Evolutionary conservation across 2,888 invertebrate species (phyloP), one percentile per base, ranked within the genome.

Genomic region (Allophyes oxyacanthae): DNA sequence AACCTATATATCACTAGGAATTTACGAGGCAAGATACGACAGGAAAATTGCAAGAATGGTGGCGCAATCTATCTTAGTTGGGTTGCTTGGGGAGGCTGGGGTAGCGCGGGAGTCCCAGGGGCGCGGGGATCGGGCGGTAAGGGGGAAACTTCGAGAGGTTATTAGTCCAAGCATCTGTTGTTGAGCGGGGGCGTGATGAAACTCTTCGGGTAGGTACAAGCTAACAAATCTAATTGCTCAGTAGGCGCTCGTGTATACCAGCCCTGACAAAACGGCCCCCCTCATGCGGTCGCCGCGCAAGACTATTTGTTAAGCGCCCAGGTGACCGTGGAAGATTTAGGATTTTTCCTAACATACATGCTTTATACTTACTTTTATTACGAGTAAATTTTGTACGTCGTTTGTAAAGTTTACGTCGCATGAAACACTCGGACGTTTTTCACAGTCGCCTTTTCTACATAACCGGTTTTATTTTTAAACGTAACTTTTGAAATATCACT

Each of bases 21-120:
- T 97, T 97, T 97, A 97, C 96, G 96, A 96, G 95, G 96, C 95
- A 96, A 96, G 96, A 96, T 97, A 97, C 97, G 97, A 97, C 97
- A 97, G 97, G 96, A 97, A 97, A 97, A 97, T 97, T 97, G 97
- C 97, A 97, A 97, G 97, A 97, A 97, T 97, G 97, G 96, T 96
- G 96, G 96, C 95, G 96, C 96, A 96, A 97, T 97, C 97, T 97
- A 97, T 97, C 97, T 97, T 96, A 95, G 96, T 96, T 96, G 96
- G 95, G 95, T 94, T 90, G 94, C 75, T 75, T 88, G 89, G 92
- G 90, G 89, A 88, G 91, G 87, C 85, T 87, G 86, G 87, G 94
- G 92, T 85, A 81, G 84, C 80, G 82, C 77, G 78, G 87, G 91
- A 65, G 66, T 62, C 65, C 64, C 65, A 64, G 65, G 62, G 69